phyloP scores from a whole-genome alignment of 2,888 invertebrate genomes.

The Physocephala rufipes region DNA sequence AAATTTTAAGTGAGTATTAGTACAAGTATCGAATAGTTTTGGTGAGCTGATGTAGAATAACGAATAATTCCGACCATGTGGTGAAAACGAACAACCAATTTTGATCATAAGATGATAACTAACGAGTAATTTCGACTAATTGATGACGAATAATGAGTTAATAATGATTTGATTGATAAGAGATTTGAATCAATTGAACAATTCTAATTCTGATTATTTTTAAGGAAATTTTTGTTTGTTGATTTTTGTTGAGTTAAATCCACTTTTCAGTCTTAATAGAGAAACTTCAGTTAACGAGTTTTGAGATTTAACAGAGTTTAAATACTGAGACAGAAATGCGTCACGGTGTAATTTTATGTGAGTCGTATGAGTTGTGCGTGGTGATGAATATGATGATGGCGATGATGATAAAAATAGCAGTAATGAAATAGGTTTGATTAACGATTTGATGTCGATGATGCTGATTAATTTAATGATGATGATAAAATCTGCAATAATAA shows the following conservation, averaged over 20 bases:
- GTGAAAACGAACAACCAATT: too few relatives aligned
- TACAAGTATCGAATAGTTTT: too few relatives aligned
- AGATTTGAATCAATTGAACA: too few relatives aligned
- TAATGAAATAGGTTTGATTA: too few relatives aligned
- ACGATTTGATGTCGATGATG: not conserved
- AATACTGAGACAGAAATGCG: not conserved
- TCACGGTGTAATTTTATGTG: not conserved
- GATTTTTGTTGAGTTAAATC: constrained; percentile 22
- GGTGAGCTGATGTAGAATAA: too few relatives aligned
- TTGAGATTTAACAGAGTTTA: constrained; percentile 22
- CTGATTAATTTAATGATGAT: not conserved
- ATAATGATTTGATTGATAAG: too few relatives aligned
- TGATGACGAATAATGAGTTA: too few relatives aligned
- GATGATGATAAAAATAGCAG: not conserved
- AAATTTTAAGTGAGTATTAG: too few relatives aligned
- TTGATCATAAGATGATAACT: too few relatives aligned
- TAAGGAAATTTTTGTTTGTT: constrained; percentile 2
- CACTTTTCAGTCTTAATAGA: constrained; percentile 33
- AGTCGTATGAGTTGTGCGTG: not conserved
- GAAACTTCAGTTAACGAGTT: constrained; percentile 28
- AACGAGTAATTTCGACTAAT: too few relatives aligned
- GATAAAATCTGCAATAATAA: not conserved
- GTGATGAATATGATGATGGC: not conserved
- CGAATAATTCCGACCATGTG: too few relatives aligned
- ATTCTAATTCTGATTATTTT: constrained; percentile 6